Base-by-base conservation (phyloP, 2,888 invertebrate species). In the Polymixis lichenea region DNA sequence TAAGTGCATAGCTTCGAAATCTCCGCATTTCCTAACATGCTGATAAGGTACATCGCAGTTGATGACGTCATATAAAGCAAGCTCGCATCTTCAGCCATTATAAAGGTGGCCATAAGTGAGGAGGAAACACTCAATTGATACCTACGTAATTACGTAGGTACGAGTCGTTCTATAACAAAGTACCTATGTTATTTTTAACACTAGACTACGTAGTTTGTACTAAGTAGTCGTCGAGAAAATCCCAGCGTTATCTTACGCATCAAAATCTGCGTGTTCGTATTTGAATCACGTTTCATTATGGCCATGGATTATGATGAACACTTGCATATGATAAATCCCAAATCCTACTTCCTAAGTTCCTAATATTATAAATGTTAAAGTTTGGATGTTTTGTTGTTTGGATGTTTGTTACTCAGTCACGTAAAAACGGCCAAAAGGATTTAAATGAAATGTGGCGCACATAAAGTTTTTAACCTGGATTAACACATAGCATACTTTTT, bases 1-100 rank as follows among this genome's bases (percentile, higher is more conserved):
- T 86, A 86, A 87, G 69, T 66, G 62, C 76, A 70, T 69, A 67
- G 46, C 66, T 78, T 77, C n/a, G 56, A 84, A 75, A 72, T 77
- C 65, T 75, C 68, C 19, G 51, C 46, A 69, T 80, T 83, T 68
- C 77, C 32, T 69, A 74, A 83, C 71, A 75, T 13, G 22, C 55
- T 46, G 75, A 75, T 79, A 75, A 58, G 61, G n/a, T 68, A 66
- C 64, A 49, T 69, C 46, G 61, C 32, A 64, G 32, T 51, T 74
- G 53, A 60, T 83, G 80, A 80, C 72, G 77, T 74, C 68, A 77
- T 51, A 19, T 53, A 19, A 43, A 53, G 56, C 68, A 74, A 74
- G 70, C 60, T 61, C 53, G 53, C 58, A 53, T 71, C 73, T 73
- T 61, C 53, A 9, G 17, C 51, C 15, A 46, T 83, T 68, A 76